A percentile compares a stretch with the other conserved stretches of the same genome.
These are phyloP conservation scores for Drosophila leontia DNA, from an alignment of 1,140 invertebrate genomes.

Conservation along the genomic window DNA sequence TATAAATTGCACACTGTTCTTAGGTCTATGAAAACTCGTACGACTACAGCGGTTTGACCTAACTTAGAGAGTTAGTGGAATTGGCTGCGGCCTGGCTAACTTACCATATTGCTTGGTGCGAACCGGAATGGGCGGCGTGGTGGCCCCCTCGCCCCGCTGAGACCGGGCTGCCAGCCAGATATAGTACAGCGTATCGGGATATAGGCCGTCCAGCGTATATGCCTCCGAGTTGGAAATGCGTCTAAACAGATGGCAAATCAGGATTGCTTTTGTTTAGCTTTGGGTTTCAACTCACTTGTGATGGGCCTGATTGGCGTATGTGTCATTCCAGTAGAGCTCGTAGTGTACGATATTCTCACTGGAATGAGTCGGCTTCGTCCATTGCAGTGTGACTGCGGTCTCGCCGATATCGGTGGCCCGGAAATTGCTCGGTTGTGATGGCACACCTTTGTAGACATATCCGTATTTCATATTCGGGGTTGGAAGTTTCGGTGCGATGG, in stretches of 20 bases:
- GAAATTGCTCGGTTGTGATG: conserved; percentile 96
- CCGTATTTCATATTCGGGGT: conserved; percentile 35
- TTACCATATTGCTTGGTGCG: conserved; percentile 99
- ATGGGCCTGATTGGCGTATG: conserved; percentile 92
- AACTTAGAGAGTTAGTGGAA: conserved; percentile 48
- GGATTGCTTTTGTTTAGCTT: conserved; percentile 6
- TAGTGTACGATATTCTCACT: conserved; percentile 97
- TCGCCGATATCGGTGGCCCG: conserved; percentile 92
- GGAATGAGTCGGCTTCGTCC: conserved; percentile 95
- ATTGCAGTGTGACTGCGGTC: conserved; percentile 93
- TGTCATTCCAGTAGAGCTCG: conserved; percentile 99
- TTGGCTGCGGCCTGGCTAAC: conserved; percentile 14
- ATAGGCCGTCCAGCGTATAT: conserved; percentile 94
- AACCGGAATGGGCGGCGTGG: conserved; percentile 96
- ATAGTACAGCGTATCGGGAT: conserved; percentile 98
- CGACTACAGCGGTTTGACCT: conserved; percentile 59
- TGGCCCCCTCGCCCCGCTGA: conserved; percentile 95
- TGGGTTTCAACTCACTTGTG: conserved; percentile 87
- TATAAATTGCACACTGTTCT: conserved; percentile 48
- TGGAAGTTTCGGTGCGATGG: conserved; percentile 8
- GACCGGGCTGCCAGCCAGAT: conserved; percentile 97
- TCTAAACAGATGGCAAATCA: conserved; percentile 61
- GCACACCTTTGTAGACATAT: conserved; percentile 89
- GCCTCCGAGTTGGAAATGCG: conserved; percentile 92
- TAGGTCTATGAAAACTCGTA: conserved; percentile 66